phyloP scores from a whole-genome alignment of 92 coral and sea anemone species.

The Pocillopora grandis region DNA sequence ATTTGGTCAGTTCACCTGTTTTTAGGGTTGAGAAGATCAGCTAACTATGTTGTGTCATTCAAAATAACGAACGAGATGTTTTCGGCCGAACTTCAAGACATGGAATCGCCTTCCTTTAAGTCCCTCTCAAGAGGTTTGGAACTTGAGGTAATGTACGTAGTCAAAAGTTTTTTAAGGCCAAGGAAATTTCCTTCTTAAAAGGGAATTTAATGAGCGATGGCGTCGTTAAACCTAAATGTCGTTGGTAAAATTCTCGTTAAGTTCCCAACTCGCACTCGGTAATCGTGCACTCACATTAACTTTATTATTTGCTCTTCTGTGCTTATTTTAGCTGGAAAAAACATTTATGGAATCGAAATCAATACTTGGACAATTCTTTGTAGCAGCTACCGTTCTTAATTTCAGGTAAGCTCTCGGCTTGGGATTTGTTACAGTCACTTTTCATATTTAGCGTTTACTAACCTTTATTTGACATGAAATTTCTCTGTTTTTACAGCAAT shows the following conservation, averaged over 20 bases:
- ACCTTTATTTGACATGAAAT: not conserved
- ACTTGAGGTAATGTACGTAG: conserved; percentile 7
- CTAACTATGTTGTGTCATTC: conserved; percentile 13
- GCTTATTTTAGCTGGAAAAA: conserved; percentile 34
- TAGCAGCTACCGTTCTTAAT: conserved; percentile 34
- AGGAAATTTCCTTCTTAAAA: too few species aligned
- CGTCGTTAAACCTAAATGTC: too few species aligned
- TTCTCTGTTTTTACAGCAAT: not conserved
- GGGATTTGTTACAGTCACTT: not conserved
- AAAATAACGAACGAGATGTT: conserved; percentile 8
- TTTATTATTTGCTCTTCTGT: not conserved
- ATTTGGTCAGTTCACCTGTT: too few species aligned
- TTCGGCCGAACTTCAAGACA: conserved; percentile 15
- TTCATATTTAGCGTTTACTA: too few species aligned
- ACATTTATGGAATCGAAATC: conserved; percentile 37
- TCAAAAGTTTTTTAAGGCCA: not conserved
- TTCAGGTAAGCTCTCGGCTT: conserved; percentile 37
- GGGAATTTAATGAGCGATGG: too few species aligned
- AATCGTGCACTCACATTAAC: not conserved
- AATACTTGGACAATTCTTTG: conserved; percentile 20
- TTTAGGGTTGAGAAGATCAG: conserved; percentile 17
- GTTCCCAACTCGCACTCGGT: too few species aligned
- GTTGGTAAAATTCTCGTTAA: too few species aligned
- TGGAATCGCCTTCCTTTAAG: not conserved
- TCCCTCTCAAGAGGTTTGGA: not conserved